Base-by-base conservation (phyloP, 2,888 invertebrate species). In the Melanargia galathea region DNA sequence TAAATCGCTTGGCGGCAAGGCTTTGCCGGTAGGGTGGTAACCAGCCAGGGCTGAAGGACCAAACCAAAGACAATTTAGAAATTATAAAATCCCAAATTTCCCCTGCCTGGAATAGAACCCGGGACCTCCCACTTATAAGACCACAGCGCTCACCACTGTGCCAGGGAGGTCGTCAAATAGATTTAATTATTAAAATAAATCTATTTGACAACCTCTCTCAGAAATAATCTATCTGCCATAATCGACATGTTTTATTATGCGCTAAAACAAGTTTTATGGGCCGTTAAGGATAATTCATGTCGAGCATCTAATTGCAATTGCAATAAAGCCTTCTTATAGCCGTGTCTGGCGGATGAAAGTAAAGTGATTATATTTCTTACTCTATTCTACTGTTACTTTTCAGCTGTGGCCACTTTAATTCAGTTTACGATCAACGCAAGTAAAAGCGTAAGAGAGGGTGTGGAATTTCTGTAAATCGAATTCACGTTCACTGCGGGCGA, bases 341-440 rank as follows among this genome's bases (percentile, higher is more conserved):
- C 10, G 11, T 51, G 10, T 51, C 30, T 51, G 51, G 51, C 3
- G 18, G 30, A 51, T 33, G 24, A 26, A 49, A 26, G 16, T 35
- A 54, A 33, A 38, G 24, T 38, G 5, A n/a, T 0, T 18, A 54
- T 22, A 40, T 40, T 55, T 55, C 3, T 18, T 40, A 16, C 11
- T 24, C 10, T 10, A n/a, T 7, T 7, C 7, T 16, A 55, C 55
- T 43, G 40, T 43, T 11, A 38, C 26, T 38, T 55, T 43, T 55
- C 3, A 26, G 55, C 55, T 55, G 43, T 55, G 40, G 16, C 24
- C 55, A 43, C 6, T 55, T 55, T 43, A 55, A 55, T 43, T 55
- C 55, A 55, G 55, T 43, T 55, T 55, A 43, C 26, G 43, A 55
- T 55, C 40, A 43, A 55, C 10, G 26, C 11, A 43, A 24, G 18